Evolutionary conservation across 1,140 invertebrate genomes (phyloP).

Genomic region (Drosophila santomea): DNA sequence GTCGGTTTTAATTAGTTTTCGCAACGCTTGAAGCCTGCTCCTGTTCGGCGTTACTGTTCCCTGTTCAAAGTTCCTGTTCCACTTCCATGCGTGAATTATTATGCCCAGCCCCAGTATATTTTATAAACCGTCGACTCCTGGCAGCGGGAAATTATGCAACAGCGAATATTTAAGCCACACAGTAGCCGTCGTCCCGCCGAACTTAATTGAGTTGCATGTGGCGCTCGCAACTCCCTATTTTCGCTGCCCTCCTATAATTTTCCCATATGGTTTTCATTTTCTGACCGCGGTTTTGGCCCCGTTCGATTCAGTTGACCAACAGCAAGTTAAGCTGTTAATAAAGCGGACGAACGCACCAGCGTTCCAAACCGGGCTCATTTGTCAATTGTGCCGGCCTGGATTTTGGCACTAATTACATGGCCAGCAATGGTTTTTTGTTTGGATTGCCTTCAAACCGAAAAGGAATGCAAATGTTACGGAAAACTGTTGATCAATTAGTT

Average conservation of each 20-base stretch:
- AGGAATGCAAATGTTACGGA: background rate
- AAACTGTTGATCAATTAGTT: slow-evolving; percentile 2
- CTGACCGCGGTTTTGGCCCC: slow-evolving; percentile 16
- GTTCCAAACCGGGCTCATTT: slow-evolving; percentile 27
- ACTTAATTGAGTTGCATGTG: slow-evolving; percentile 79
- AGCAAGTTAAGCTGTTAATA: slow-evolving; percentile 40
- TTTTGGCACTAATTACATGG: slow-evolving; percentile 38
- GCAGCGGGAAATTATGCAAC: slow-evolving; percentile 65
- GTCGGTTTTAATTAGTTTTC: slow-evolving; percentile 81
- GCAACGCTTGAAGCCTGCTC: slow-evolving; percentile 70
- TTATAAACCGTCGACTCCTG: slow-evolving; percentile 61
- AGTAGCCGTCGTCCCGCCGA: slow-evolving; percentile 54
- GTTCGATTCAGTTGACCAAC: slow-evolving; percentile 23
- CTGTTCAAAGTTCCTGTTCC: slow-evolving; percentile 13
- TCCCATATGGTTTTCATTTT: slow-evolving; percentile 6
- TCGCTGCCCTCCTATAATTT: slow-evolving; percentile 6
- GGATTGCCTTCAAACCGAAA: slow-evolving; percentile 13
- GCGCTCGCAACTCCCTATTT: slow-evolving; percentile 31
- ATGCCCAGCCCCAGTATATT: slow-evolving; percentile 66
- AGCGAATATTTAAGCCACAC: slow-evolving; percentile 50
- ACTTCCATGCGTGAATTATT: slow-evolving; percentile 69
- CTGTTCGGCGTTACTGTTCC: slow-evolving; percentile 11
- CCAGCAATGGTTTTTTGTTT: slow-evolving; percentile 34
- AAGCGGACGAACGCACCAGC: slow-evolving; percentile 19
- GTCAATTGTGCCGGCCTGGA: slow-evolving; percentile 37